Evolutionary conservation across 1,140 invertebrate genomes (phyloP).

Genomic region (Musca vetustissima): DNA sequence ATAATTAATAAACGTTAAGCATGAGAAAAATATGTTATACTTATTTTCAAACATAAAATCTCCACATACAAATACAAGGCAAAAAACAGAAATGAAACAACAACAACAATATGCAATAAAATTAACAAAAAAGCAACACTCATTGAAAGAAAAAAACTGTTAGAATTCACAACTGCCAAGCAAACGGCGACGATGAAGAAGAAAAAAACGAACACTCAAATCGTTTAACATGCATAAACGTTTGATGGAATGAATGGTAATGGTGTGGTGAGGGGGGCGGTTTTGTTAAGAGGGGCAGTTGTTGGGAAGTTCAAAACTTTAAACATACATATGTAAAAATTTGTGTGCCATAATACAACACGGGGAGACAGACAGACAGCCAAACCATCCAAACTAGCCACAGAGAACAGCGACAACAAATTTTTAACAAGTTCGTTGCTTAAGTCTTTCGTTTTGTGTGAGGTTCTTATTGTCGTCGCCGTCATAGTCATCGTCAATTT

Average conservation of each 20-base stretch:
- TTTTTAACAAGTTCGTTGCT: constrained; percentile 14
- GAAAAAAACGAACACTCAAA: neutral
- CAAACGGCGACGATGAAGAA: neutral
- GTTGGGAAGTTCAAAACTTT: no score
- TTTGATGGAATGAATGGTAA: no score
- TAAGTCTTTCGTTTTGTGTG: constrained; percentile 8
- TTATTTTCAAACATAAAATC: constrained; percentile 2
- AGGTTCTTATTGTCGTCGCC: no score
- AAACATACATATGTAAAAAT: constrained; percentile 19
- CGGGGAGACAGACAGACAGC: no score
- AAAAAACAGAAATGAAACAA: neutral
- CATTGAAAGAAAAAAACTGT: constrained; percentile 21
- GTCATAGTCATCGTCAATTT: neutral
- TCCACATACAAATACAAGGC: neutral
- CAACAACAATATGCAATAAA: neutral
- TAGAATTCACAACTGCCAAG: constrained; percentile 21
- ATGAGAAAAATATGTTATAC: constrained; percentile 23
- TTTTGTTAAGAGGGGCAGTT: no score
- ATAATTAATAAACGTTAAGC: constrained; percentile 23
- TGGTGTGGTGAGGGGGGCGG: no score
- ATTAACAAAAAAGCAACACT: no score
- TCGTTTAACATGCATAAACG: neutral
- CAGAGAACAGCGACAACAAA: constrained; percentile 3
- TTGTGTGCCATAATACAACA: no score
- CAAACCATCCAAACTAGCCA: no score